Base-by-base conservation (phyloP, 1,140 invertebrate species). In the Cepaea nemoralis region DNA sequence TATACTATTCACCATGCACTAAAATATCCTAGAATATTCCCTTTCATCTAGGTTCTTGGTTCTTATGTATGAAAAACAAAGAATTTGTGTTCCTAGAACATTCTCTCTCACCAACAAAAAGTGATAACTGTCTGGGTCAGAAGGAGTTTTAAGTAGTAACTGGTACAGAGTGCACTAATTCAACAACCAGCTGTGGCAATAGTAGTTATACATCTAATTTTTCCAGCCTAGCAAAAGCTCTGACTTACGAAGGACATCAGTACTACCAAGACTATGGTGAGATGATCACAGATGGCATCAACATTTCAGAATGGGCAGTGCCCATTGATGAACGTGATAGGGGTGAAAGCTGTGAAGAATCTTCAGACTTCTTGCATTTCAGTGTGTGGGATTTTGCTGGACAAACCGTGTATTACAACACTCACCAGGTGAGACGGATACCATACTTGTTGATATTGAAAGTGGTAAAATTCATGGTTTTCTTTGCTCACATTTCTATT, bases 391-490 rank as follows among this genome's bases (percentile, higher is more conserved):
- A 91, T 83, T 91, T 91, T 87, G 91, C 91, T 82, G 91, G 91
- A 22, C 91, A 91, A 80, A 89, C 88, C n/a, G 90, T 91, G 8
- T 91, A 91, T 82, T 91, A 91, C 82, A 91, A 91, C 84, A 91
- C 91, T 35, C 91, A 91, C 83, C 91, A 91, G 87, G 90, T 91
- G 74, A 63, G 77, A 71, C 5, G 19, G 10, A 14, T 37, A 40
- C 40, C 5, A 24, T 22, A 8, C 35, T 27, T 27, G 37, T 71
- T 39, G 37, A 39, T 71, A 24, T n/a, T 71, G 22, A n/a, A n/a
- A n/a, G n/a, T n/a, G n/a, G n/a, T n/a, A n/a, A n/a, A n/a, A n/a
- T n/a, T n/a, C n/a, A n/a, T n/a, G n/a, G n/a, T n/a, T n/a, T n/a
- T n/a, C n/a, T n/a, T n/a, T n/a, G n/a, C n/a, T n/a, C n/a, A n/a